phyloP scores from a whole-genome alignment of 1,140 invertebrate species.

The Vanessa atalanta region DNA sequence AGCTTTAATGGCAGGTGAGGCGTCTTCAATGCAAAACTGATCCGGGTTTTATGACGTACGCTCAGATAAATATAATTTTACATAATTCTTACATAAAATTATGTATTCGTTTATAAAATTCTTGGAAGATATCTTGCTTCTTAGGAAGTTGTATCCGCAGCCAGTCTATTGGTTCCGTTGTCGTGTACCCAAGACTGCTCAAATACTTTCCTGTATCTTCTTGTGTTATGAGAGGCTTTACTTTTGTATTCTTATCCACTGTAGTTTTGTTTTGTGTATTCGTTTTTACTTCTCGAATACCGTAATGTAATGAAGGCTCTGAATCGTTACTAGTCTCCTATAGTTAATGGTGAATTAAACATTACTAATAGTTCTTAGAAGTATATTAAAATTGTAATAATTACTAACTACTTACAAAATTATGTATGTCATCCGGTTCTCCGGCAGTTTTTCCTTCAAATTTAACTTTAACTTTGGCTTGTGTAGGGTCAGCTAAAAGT shows the following conservation, averaged over 20 bases:
- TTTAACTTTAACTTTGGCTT: constrained; percentile 84
- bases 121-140: constrained; percentile 82
- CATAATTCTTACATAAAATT: constrained; percentile 79
- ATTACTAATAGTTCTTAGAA: background rate
- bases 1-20: too few species aligned
- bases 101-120: constrained; percentile 81
- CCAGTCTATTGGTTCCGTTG: constrained; percentile 80
- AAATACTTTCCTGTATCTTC: constrained; percentile 56
- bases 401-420: constrained; percentile 24
- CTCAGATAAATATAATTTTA: too few species aligned
- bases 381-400: background rate
- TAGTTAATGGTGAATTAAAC: background rate
- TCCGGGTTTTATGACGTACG: too few species aligned
- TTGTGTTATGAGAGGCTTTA: constrained; percentile 34
- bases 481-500: constrained; percentile 83
- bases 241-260: constrained; percentile 40
- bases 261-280: constrained; percentile 39
- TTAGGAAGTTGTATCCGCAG: constrained; percentile 80
- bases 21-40: too few species aligned
- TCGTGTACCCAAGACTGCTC: constrained; percentile 57
- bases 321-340: constrained; percentile 48
- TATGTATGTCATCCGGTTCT: constrained; percentile 48
- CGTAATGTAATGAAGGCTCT: constrained; percentile 48
- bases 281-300: constrained; percentile 40
- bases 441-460: constrained; percentile 73